Base-by-base conservation (phyloP, 2,888 invertebrate genomes). In the Chaetoderma sp. region DNA sequence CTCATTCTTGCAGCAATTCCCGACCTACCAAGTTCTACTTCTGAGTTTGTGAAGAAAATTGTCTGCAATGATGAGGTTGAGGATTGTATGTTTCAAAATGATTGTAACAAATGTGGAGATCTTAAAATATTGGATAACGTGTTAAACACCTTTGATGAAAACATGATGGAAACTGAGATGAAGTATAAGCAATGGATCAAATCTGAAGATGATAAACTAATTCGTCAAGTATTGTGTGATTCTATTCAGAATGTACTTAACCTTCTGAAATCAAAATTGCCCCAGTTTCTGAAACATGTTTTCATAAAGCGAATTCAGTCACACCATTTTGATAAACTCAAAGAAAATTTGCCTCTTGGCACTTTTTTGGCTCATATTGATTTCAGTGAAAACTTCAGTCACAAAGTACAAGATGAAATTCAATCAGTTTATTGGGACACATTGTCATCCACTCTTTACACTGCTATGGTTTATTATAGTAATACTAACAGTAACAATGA, bases 311-410 rank as follows among this genome's bases (percentile, higher is more conserved):
- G 45, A 16, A 28, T 39, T n/a, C 65, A 65, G 28, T 56, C 56
- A 18, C n/a, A 6, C 10, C 16, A 36, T 13, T 65, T 47, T 45
- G 57, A 62, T 45, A 32, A 45, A 52, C 25, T 33, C 49, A 32
- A 13, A 25, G 4, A 16, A 55, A 28, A n/a, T 23, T 42, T 30
- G 18, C 21, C 52, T 4, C 13, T 27, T 13, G 45, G 32, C 28
- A 21, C 64, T n/a, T 16, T 67, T n/a, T 60, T n/a, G n/a, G n/a
- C n/a, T n/a, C n/a, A 67, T 27, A 55, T 67, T 21, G 67, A 67
- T 47, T 64, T 60, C 45, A 13, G 59, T 10, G 63, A 67, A 30
- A 67, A 67, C 23, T 60, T 27, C 23, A 54, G 55, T 6, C 18
- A 30, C 18, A 27, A 18, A 2, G 16, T 33, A 10, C 63, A 67